Evolutionary conservation across 1,140 invertebrate genomes (phyloP).

Genomic region (Trichonephila clavata): DNA sequence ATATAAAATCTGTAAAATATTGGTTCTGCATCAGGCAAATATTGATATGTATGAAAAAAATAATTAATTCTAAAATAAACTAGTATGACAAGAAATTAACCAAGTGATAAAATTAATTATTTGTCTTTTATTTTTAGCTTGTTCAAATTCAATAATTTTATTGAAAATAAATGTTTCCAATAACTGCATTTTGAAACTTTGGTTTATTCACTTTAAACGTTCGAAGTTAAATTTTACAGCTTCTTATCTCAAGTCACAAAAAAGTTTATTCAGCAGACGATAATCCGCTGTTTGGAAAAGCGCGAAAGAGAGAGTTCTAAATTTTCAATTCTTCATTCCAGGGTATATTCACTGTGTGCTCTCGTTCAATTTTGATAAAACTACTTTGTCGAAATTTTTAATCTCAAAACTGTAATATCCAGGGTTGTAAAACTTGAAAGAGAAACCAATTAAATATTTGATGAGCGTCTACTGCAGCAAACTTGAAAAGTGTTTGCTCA

Average conservation of each 20-base stretch:
- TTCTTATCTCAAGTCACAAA: background rate
- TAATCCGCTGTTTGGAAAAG: conserved; percentile 3
- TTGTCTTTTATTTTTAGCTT: no score
- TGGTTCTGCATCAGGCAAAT: no score
- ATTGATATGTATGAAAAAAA: no score
- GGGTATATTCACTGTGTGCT: background rate
- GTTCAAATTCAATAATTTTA: no score
- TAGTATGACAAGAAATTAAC: no score
- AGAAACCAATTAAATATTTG: conserved; percentile 18
- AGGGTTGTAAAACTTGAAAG: background rate
- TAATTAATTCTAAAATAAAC: no score
- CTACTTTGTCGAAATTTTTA: background rate
- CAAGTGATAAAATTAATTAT: no score
- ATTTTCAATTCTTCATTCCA: background rate
- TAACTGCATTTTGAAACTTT: background rate
- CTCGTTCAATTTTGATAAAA: background rate
- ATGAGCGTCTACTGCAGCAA: background rate
- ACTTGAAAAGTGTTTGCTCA: conserved; percentile 4
- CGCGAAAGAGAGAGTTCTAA: background rate
- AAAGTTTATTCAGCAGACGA: background rate
- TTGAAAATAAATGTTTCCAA: background rate
- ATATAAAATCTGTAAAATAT: no score
- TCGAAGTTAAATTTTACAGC: background rate
- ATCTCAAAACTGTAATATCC: background rate
- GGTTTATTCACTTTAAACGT: background rate